A percentile compares a stretch with the other conserved stretches of the same genome.
phyloP scores from a whole-genome alignment of 2,113 vertebrate genomes.

The Tautogolabrus adspersus region DNA sequence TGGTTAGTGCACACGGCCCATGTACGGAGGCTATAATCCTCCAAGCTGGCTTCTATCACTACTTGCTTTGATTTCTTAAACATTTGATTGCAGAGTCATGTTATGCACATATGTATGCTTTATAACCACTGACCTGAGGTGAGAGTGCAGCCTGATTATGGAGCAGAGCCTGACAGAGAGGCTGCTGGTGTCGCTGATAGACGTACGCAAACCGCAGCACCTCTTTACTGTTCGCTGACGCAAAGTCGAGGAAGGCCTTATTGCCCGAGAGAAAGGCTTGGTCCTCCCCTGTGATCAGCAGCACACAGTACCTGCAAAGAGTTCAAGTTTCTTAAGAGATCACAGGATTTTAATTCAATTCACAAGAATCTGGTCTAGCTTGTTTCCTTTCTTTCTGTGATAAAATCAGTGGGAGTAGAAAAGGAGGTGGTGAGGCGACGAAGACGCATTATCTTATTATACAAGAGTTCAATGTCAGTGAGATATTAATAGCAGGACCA shows the following conservation, averaged over 20 bases:
- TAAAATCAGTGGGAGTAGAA: not conserved
- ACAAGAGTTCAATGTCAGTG: not conserved
- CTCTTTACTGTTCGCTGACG: slow-evolving; percentile 90
- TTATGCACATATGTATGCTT: not conserved
- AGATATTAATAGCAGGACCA: slow-evolving; percentile 2
- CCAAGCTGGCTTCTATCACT: too few relatives aligned
- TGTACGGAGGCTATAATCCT: too few relatives aligned
- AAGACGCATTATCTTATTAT: not conserved
- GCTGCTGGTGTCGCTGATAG: slow-evolving; percentile 87
- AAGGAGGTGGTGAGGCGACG: not conserved
- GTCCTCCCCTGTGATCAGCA: slow-evolving; percentile 89
- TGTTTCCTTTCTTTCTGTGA: not conserved
- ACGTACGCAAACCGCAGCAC: slow-evolving; percentile 91
- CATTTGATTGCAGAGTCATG: not conserved
- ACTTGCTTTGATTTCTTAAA: not conserved
- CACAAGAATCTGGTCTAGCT: not conserved
- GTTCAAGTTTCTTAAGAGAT: not conserved
- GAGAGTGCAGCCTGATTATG: slow-evolving; percentile 74
- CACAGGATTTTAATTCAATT: not conserved
- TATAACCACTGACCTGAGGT: slow-evolving; percentile 76
- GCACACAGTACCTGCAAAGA: slow-evolving; percentile 89
- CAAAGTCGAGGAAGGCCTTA: slow-evolving; percentile 91
- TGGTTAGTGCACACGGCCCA: not conserved
- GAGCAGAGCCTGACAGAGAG: slow-evolving; percentile 88
- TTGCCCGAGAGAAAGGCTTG: slow-evolving; percentile 83